Base-by-base conservation (phyloP, 2,797 vertebrate genomes). In the Hemibagrus guttatus region DNA sequence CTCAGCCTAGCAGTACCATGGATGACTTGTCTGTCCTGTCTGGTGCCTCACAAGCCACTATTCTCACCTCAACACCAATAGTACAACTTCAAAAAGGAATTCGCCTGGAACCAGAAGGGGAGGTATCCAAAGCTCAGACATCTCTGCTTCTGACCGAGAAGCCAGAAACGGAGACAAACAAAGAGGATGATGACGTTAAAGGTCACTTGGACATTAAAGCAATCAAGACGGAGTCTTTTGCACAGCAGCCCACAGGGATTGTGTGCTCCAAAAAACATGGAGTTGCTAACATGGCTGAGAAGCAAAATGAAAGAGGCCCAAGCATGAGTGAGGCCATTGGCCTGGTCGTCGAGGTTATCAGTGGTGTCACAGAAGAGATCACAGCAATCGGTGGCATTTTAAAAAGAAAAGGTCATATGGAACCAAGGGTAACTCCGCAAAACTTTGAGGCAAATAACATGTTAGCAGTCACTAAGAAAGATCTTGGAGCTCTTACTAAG, bases 21-120 rank as follows among this genome's bases (percentile, higher is more conserved):
- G 83, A 81, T 26, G 14, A 63, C 0, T 75, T 68, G n/a, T 58
- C 78, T 19, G 28, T 86, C 56, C n/a, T 84, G 66, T 52, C 68
- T 69, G 72, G 17, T 13, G 8, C 46, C 39, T 39, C 80, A 61
- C 39, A 61, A 42, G 39, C n/a, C 39, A n/a, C 63, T 7, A 16
- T 61, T 59, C 17, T 58, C 17, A 31, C 81, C 26, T 75, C 86
- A 23, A 82, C 83, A 28, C 59, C 85, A 5, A 13, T 61, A 13
- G 54, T 12, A 56, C 68, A 35, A 49, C 84, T 78, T 79, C 54
- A 54, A 31, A 86, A 90, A 42, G 87, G 87, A 76, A 87, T 87
- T 84, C 87, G 92, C 23, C 91, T 90, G 0, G 92, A 92, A 42
- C 92, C 92, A n/a, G 92, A 92, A 83, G 92, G 92, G 21, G 88